phyloP scores from a whole-genome alignment of 2,113 vertebrate species.

The Ageneiosus marmoratus region DNA sequence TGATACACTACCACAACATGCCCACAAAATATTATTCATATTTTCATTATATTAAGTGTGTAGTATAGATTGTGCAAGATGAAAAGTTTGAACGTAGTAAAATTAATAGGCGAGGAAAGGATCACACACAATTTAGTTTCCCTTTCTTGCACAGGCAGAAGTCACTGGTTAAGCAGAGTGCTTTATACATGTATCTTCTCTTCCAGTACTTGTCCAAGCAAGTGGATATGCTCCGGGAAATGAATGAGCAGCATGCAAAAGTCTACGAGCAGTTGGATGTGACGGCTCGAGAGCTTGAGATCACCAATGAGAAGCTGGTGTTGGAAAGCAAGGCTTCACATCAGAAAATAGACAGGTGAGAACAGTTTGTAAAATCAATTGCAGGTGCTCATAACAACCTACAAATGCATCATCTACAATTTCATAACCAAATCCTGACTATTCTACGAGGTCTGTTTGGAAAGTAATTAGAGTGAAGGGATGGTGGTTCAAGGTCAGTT shows the following conservation, averaged over 20 bases:
- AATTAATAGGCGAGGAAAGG: background rate
- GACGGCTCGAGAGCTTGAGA: constrained; percentile 90
- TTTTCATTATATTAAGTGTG: too few species aligned
- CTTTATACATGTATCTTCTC: background rate
- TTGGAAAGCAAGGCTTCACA: constrained; percentile 94
- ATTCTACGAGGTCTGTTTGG: too few species aligned
- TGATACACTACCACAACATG: too few species aligned
- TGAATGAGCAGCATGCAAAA: constrained; percentile 96
- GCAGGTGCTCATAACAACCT: background rate
- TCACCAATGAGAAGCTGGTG: constrained; percentile 92
- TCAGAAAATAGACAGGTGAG: constrained; percentile 93
- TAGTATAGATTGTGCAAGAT: background rate
- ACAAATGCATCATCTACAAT: background rate
- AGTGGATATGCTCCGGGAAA: constrained; percentile 87
- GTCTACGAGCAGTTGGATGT: constrained; percentile 97
- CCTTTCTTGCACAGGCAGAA: background rate
- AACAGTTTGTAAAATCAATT: background rate
- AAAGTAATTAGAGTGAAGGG: too few species aligned
- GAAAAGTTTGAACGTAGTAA: background rate
- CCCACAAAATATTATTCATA: too few species aligned
- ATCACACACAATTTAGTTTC: background rate
- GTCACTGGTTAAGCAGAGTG: background rate
- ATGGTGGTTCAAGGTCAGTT: too few species aligned
- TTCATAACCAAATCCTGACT: background rate
- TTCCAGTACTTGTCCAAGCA: constrained; percentile 92